Evolutionary conservation across 2,888 invertebrate species (phyloP).

Genomic region (Limnephilus rhombicus): DNA sequence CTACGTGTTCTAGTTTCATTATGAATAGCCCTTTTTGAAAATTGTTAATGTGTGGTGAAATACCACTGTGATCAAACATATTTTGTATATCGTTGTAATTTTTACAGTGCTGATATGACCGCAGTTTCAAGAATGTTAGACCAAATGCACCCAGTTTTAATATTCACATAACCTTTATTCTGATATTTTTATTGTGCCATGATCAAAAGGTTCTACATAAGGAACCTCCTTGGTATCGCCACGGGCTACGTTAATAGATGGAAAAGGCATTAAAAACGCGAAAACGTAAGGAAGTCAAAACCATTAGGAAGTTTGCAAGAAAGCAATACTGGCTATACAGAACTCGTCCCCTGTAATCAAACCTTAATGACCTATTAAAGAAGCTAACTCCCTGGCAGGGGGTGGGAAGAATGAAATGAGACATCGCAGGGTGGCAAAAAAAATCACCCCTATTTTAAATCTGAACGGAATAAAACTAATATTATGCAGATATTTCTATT

Average conservation of each 20-base stretch:
- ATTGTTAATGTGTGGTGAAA: too few species aligned
- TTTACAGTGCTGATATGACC: too few species aligned
- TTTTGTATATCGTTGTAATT: too few species aligned
- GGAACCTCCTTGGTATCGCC: conserved; percentile 20
- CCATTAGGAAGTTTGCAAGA: conserved; percentile 52
- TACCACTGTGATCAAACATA: too few species aligned
- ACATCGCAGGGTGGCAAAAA: conserved; percentile 1
- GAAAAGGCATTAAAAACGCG: conserved; percentile 62
- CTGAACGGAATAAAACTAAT: not conserved
- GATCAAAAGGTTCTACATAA: not conserved
- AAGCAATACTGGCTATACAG: conserved; percentile 39
- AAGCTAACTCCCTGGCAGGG: conserved; percentile 49
- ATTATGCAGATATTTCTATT: not conserved
- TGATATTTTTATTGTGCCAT: not conserved
- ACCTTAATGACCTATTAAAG: conserved; percentile 65
- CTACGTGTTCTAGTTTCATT: too few species aligned
- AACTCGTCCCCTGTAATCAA: conserved; percentile 61
- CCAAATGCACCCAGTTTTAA: too few species aligned
- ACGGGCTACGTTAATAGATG: conserved; percentile 58
- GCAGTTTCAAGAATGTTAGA: too few species aligned
- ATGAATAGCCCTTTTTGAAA: too few species aligned
- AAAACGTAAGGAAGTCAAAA: conserved; percentile 59
- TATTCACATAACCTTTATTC: not conserved
- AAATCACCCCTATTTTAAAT: not conserved
- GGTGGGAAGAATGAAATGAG: conserved; percentile 63